phyloP scores from a whole-genome alignment of 2,797 vertebrate genomes.

The Danionella dracula region DNA sequence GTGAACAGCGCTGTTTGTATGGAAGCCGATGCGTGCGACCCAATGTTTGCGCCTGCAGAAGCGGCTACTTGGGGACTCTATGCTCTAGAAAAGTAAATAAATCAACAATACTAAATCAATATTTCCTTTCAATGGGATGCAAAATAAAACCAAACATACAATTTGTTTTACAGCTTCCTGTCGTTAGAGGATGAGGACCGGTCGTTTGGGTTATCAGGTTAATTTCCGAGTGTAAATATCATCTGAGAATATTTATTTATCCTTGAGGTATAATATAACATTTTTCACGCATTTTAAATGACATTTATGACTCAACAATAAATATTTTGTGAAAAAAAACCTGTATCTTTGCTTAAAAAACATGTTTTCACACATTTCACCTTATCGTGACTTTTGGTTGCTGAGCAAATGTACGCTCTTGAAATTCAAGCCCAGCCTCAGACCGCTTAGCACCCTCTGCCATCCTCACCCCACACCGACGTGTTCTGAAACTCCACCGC shows the following conservation, averaged over 20 bases:
- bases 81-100: conserved; percentile 61
- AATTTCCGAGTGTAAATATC: conserved; percentile 39
- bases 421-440: neutral
- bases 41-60: conserved; percentile 66
- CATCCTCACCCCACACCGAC: neutral
- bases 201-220: too few relatives aligned
- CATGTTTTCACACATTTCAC: neutral
- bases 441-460: conserved; percentile 3
- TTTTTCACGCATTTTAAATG: neutral
- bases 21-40: conserved; percentile 64
- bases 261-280: conserved; percentile 24
- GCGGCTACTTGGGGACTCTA: conserved; percentile 50
- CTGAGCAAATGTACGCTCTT: neutral
- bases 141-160: neutral
- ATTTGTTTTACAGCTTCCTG: conserved; percentile 52
- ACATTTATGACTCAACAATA: neutral
- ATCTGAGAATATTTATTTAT: conserved; percentile 40
- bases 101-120: neutral
- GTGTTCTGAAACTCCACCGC: neutral
- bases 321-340: neutral
- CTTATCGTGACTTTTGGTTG: neutral
- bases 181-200: conserved; percentile 52
- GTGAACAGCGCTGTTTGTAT: conserved; percentile 63
- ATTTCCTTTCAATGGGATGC: neutral
- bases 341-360: neutral